Evolutionary conservation across 1,140 invertebrate genomes (phyloP).

Genomic region (Zaprionus tsacasi): DNA sequence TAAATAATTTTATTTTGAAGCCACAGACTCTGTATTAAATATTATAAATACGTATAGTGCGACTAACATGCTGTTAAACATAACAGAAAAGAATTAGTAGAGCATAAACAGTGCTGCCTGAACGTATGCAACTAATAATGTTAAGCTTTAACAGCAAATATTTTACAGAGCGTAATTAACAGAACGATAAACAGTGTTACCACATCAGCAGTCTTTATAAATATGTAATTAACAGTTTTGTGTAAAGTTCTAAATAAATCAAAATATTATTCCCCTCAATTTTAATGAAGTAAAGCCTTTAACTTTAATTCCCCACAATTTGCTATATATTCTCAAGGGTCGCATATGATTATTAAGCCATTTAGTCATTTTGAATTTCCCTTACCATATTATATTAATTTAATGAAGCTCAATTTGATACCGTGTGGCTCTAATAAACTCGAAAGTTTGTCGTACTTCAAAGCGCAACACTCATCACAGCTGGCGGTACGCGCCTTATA

Average conservation of each 20-base stretch:
- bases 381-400: neutral
- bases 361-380: too few relatives aligned
- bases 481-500: conserved; percentile 30
- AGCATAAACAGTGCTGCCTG: neutral
- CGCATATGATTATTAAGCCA: neutral
- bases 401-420: neutral
- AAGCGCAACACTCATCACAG: neutral
- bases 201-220: neutral
- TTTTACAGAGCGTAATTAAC: too few relatives aligned
- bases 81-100: neutral
- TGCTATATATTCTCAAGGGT: too few relatives aligned
- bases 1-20: too few relatives aligned
- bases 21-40: too few relatives aligned
- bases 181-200: too few relatives aligned
- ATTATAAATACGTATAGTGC: too few relatives aligned
- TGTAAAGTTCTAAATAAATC: neutral
- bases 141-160: too few relatives aligned
- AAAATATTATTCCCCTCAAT: neutral
- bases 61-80: neutral
- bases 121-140: neutral
- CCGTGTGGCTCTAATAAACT: neutral
- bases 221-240: neutral
- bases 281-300: too few relatives aligned
- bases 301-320: too few relatives aligned
- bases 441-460: neutral